Percentiles rank a stretch among this genome's conserved stretches.
Conservation (phyloP, 2,113 vertebrate genomes). For the Antennarius striatus region DNA sequence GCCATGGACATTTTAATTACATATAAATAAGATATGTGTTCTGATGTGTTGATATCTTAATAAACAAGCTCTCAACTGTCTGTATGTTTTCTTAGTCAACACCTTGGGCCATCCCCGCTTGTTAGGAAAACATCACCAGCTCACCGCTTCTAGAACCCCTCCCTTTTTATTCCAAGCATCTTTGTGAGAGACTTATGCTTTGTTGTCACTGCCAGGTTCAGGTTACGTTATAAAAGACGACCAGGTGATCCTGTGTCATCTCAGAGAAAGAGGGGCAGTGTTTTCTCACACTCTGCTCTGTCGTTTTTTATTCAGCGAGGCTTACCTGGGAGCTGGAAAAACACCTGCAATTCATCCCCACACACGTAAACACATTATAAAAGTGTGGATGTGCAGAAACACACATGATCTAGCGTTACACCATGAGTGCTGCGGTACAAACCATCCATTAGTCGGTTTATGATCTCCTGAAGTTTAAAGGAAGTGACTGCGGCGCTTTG, state of each 20-base stretch:
- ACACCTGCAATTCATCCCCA: conserved; percentile 20
- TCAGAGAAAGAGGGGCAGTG: conserved; percentile 66
- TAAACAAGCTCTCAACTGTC: conserved; percentile 19
- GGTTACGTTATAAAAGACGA: conserved; percentile 65
- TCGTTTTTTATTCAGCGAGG: conserved; percentile 34
- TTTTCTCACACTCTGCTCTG: conserved; percentile 78
- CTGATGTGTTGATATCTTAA: conserved; percentile 45
- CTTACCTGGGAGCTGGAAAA: conserved; percentile 55
- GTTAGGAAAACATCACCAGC: conserved; percentile 22
- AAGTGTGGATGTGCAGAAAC: conserved; percentile 14
- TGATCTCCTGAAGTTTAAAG: conserved; percentile 59
- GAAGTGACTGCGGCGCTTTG: conserved; percentile 58
- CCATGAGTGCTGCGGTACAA: conserved; percentile 14
- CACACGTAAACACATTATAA: conserved; percentile 6
- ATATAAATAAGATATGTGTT: conserved; percentile 26
- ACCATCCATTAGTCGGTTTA: conserved; percentile 25
- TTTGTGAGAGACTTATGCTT: conserved; percentile 69
- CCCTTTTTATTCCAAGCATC: conserved; percentile 41
- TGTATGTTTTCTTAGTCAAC: conserved; percentile 64
- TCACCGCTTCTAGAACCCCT: conserved; percentile 11
- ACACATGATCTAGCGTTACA: conserved; percentile 25
- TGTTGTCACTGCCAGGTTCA: conserved; percentile 74
- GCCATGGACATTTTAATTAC: conserved; percentile 12
- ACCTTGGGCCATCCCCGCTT: conserved; percentile 17
- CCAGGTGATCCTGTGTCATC: conserved; percentile 68